Base-by-base conservation (phyloP, 1,140 invertebrate genomes). In the Diprion similis region DNA sequence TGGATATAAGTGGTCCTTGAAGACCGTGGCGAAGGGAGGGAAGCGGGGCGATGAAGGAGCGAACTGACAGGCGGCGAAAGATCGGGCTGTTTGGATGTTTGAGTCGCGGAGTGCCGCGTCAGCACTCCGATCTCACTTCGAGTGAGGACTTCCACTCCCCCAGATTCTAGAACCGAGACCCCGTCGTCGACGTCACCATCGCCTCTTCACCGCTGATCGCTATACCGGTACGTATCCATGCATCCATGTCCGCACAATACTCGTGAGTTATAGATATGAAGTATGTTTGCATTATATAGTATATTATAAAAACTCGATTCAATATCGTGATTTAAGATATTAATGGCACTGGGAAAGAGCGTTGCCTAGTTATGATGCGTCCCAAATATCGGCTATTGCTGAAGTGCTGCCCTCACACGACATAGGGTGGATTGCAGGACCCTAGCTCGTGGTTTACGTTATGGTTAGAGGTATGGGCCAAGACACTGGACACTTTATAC, bases 1-100 rank as follows among this genome's bases (percentile, higher is more conserved):
- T 59, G 82, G 82, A 84, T 84, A 59, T 59, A 85, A 86, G 85
- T 85, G 82, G 84, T 80, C 80, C 84, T 85, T 77, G 73, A 81
- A 66, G 51, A 59, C 70, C 66, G 68, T 45, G 71, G 72, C 11
- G n/a, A 71, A 73, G 72, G 18, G 46, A 66, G 1, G 46, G 64
- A 68, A 45, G 45, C 19, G 59, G 9, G 68, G n/a, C 69, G 66
- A 17, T 76, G 71, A 68, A 76, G 74, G 70, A 71, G 72, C 74
- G 15, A 81, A 76, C 80, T 77, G 78, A 85, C 83, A 84, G 82
- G 86, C 85, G 82, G 75, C 83, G 83, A 87, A 86, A 85, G 84
- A 87, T 85, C 84, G 81, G 82, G 84, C 85, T 87, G 85, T 87
- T 87, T 87, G 85, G 84, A 86, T 87, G 85, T 86, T 87, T 84